Base-by-base conservation (phyloP, 2,888 invertebrate genomes). In the Drosophila mulleri region DNA sequence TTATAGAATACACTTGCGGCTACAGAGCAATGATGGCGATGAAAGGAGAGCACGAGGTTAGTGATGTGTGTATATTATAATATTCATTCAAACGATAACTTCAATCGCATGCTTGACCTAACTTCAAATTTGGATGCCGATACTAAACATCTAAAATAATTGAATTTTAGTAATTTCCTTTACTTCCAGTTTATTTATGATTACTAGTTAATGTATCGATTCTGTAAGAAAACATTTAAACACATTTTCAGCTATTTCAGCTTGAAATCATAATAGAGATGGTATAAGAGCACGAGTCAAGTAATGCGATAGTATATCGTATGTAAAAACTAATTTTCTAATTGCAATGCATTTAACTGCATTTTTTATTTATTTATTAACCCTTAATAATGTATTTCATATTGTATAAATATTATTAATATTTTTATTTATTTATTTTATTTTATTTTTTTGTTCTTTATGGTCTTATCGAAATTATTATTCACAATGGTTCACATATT, bases 21-120 rank as follows among this genome's bases (percentile, higher is more conserved):
- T 66, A 64, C 69, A 41, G 53, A 76, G 80, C 61, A 64, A 67
- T 76, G 60, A 70, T 66, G 78, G 67, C 53, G 74, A 72, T 68
- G 78, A 68, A 78, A 78, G 50, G 67, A 71, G 64, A 77, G 58
- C 82, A 82, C 82, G 82, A 82, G 82, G 82, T 77, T 77, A 64
- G 60, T 29, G 66, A 73, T 77, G 73, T 32, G 58, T n/a, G n/a
- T n/a, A n/a, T n/a, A n/a, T n/a, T n/a, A n/a, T n/a, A n/a, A n/a
- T n/a, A n/a, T n/a, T 26, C 3, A 41, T 9, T 8, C 9, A 2
- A 29, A 35, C 65, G 68, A 72, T 76, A 39, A 23, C 1, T 41
- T 52, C 2, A 37, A 37, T 56, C 58, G 74, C 14, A 26, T 18
- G 42, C 14, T 14, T n/a, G 32, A 20, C 4, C 14, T 3, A 14